Evolutionary conservation across 2,888 invertebrate genomes (phyloP).

Genomic region (Tuberolachnus salignus): DNA sequence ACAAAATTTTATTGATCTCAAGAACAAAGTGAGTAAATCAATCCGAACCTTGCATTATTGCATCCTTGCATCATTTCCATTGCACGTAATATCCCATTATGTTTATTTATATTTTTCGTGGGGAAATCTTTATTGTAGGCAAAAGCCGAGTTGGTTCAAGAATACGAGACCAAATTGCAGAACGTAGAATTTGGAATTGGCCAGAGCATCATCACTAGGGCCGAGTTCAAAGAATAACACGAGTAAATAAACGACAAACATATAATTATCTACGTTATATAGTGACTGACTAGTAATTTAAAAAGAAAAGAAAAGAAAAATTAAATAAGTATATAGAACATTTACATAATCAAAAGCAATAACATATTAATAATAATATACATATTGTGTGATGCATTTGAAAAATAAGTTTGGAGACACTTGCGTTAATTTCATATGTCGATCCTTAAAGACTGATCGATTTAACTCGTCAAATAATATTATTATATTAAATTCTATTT

Average conservation of each 20-base stretch:
- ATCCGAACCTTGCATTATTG: neutral
- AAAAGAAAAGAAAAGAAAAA: neutral
- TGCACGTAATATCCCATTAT: neutral
- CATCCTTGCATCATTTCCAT: too few species aligned
- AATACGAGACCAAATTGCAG: conserved; percentile 43
- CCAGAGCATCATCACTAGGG: neutral
- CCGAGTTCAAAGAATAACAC: conserved; percentile 17
- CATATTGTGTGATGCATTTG: conserved; percentile 37
- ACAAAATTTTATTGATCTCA: conserved; percentile 72
- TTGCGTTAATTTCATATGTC: conserved; percentile 40
- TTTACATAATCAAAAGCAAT: conserved; percentile 37
- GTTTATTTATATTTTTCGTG: neutral
- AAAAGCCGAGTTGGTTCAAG: conserved; percentile 42
- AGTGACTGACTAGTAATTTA: conserved; percentile 18
- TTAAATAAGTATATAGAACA: too few species aligned
- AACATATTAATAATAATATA: conserved; percentile 16
- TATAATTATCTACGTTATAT: conserved; percentile 2
- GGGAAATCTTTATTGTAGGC: conserved; percentile 8
- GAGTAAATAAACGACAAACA: neutral
- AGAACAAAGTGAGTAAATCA: conserved; percentile 66
- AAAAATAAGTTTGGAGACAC: conserved; percentile 43
- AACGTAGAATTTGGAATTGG: conserved; percentile 35
- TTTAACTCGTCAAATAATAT: conserved; percentile 13
- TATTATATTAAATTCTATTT: conserved; percentile 16
- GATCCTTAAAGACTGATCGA: conserved; percentile 55